Evolutionary conservation across 2,888 invertebrate genomes (phyloP).

Genomic region (Eudemis profundana): DNA sequence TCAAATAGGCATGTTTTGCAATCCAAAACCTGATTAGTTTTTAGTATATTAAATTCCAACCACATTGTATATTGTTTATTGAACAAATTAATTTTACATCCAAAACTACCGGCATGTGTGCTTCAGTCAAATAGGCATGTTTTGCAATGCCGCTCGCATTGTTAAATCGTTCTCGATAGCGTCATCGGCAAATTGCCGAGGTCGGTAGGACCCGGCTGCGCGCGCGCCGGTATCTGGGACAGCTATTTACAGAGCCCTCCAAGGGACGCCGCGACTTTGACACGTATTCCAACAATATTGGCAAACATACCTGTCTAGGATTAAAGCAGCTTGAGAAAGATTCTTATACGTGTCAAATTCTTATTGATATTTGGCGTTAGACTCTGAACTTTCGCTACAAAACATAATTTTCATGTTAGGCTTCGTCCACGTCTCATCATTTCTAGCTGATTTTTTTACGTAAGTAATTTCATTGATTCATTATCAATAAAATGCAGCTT

Average conservation of each 20-base stretch:
- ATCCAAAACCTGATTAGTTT: no score
- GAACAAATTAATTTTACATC: no score
- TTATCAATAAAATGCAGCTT: no score
- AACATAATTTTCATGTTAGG: background rate
- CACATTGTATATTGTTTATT: no score
- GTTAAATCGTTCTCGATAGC: constrained; percentile 53
- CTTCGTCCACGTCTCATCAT: no score
- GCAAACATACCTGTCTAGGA: constrained; percentile 31
- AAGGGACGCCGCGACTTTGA: constrained; percentile 50
- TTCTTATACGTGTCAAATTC: no score
- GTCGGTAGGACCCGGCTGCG: constrained; percentile 49
- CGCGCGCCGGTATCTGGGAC: constrained; percentile 48
- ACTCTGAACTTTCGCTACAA: no score
- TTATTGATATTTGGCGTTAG: no score
- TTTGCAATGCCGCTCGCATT: constrained; percentile 55
- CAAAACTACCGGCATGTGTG: constrained; percentile 50
- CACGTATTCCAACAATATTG: constrained; percentile 44
- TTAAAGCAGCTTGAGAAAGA: background rate
- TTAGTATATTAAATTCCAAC: no score
- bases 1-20: constrained; percentile 52
- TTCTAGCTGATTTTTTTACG: no score
- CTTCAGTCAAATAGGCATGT: constrained; percentile 42
- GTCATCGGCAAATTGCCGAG: constrained; percentile 55
- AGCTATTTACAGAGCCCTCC: constrained; percentile 50
- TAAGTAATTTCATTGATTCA: no score